phyloP scores from a whole-genome alignment of 2,113 vertebrate genomes.

The Sinocyclocheilus anophthalmus region DNA sequence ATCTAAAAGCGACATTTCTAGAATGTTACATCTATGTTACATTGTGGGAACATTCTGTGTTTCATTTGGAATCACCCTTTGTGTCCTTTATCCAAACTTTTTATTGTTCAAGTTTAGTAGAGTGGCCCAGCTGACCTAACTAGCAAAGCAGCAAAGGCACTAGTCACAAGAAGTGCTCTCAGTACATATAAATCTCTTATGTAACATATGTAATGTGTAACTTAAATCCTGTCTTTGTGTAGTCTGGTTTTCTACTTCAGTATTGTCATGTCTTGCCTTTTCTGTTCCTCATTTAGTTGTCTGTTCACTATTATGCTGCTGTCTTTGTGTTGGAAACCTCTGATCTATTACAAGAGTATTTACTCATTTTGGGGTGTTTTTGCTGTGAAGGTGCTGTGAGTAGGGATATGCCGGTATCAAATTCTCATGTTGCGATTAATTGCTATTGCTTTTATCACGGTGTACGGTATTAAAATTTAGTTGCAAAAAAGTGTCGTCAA shows the following conservation, averaged over 20 bases:
- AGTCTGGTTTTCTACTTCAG: neutral
- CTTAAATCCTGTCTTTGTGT: constrained; percentile 1
- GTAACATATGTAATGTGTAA: neutral
- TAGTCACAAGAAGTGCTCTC: neutral
- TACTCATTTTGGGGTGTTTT: neutral
- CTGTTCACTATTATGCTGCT: neutral
- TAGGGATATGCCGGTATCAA: neutral
- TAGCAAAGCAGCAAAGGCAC: neutral
- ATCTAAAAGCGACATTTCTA: neutral
- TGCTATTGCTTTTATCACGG: no score
- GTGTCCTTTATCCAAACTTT: neutral
- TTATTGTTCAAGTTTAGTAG: neutral
- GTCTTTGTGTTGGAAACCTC: neutral
- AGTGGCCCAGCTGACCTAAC: neutral
- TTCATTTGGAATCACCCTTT: neutral
- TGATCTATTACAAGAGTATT: neutral
- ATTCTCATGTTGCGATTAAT: no score
- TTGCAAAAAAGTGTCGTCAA: no score
- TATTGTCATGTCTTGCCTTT: neutral
- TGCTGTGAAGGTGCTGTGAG: neutral
- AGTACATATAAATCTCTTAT: neutral
- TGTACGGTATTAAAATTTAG: no score
- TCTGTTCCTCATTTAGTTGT: neutral
- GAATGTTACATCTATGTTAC: no score
- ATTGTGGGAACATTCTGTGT: neutral